These are phyloP conservation scores for Cathartes aura DNA, from an alignment of 2,113 vertebrate genomes.

Conservation along the genomic window DNA sequence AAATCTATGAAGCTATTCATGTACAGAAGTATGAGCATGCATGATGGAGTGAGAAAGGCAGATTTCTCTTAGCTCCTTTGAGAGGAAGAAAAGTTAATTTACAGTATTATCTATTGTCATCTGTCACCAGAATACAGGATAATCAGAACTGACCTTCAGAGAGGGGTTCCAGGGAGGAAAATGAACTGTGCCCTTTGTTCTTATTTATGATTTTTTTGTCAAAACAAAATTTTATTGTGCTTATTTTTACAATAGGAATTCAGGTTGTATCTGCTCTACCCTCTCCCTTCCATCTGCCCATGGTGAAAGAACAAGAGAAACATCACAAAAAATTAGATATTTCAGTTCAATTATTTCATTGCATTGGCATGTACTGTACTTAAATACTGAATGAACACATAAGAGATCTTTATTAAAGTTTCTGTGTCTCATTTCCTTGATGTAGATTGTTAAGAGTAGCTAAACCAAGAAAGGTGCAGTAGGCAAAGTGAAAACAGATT, in stretches of 20 bases:
- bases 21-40: not conserved
- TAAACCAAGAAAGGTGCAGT: not conserved
- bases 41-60: not conserved
- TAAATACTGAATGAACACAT: not conserved
- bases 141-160: not conserved
- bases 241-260: not conserved
- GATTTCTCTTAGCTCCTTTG: not conserved
- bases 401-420: not conserved
- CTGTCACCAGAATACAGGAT: not conserved
- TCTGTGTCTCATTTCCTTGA: not conserved
- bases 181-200: not conserved
- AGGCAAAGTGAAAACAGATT: not conserved
- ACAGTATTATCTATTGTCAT: not conserved
- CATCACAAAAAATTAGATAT: not conserved
- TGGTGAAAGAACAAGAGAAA: not conserved
- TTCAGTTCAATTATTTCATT: not conserved
- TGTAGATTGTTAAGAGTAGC: not conserved
- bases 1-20: not conserved
- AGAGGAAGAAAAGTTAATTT: not conserved
- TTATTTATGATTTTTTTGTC: not conserved
- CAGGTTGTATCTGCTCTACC: not conserved
- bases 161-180: not conserved
- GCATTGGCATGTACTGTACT: not conserved
- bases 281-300: not conserved
- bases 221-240: not conserved